These are phyloP conservation scores for Trichopoda pennipes DNA, from an alignment of 2,888 invertebrate genomes.

Conservation along the genomic window DNA sequence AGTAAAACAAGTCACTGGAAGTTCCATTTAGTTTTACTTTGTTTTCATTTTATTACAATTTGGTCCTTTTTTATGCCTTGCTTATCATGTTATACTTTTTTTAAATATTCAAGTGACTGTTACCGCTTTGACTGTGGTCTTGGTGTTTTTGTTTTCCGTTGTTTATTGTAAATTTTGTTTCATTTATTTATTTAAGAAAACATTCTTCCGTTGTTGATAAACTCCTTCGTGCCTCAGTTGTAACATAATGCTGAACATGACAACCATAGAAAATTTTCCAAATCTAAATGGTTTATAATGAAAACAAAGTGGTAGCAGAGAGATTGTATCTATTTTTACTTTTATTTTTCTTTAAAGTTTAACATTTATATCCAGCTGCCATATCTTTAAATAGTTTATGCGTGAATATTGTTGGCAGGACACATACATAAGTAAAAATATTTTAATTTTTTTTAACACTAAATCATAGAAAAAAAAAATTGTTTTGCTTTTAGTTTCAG, in stretches of 20 bases:
- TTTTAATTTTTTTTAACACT: too few species aligned
- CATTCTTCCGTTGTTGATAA: slow-evolving; percentile 46
- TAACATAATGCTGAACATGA: slow-evolving; percentile 67
- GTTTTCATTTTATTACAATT: too few species aligned
- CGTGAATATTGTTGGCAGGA: background rate
- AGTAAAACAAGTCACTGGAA: too few species aligned
- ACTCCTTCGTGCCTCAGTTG: slow-evolving; percentile 43
- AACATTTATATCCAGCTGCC: slow-evolving; percentile 55
- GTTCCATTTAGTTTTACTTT: too few species aligned
- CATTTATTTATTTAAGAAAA: slow-evolving; percentile 14
- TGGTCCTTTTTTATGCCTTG: too few species aligned
- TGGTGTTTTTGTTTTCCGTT: slow-evolving; percentile 33
- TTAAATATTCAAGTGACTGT: too few species aligned
- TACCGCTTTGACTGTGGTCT: slow-evolving; percentile 8
- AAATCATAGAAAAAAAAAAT: too few species aligned
- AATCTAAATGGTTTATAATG: slow-evolving; percentile 17
- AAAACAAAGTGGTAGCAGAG: slow-evolving; percentile 3
- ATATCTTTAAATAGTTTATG: slow-evolving; percentile 52
- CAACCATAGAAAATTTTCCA: slow-evolving; percentile 47
- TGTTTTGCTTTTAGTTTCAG: too few species aligned
- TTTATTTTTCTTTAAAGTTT: slow-evolving; percentile 26
- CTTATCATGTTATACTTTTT: too few species aligned
- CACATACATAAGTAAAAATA: too few species aligned
- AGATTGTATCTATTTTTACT: slow-evolving; percentile 24
- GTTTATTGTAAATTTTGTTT: slow-evolving; percentile 20